phyloP scores from a whole-genome alignment of 2,113 vertebrate genomes.

The Neolamprologus fasciatus region DNA sequence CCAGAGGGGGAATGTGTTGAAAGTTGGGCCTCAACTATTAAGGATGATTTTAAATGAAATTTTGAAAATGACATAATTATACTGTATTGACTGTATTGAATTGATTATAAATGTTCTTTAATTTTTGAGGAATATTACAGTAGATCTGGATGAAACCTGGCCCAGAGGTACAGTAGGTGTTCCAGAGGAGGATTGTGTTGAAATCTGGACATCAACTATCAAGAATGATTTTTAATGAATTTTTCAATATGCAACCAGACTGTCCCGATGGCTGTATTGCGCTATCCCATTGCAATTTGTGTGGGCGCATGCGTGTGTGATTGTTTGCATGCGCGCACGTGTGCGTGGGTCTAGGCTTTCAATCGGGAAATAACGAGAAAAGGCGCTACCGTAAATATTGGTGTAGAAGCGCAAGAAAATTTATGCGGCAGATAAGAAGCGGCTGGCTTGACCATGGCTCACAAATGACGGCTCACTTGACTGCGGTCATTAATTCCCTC shows the following conservation, averaged over 20 bases:
- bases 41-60: rapidly evolving
- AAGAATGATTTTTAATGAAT: neutral
- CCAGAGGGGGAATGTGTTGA: rapidly evolving
- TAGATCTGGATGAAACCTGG: rapidly evolving
- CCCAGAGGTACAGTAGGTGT: neutral
- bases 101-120: rapidly evolving
- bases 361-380: neutral
- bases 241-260: neutral
- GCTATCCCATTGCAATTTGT: neutral
- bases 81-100: rapidly evolving
- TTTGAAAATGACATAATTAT: too few relatives aligned
- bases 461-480: neutral
- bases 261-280: neutral
- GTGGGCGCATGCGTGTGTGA: rapidly evolving
- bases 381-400: neutral
- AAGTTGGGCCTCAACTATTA: too few relatives aligned
- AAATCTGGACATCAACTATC: neutral
- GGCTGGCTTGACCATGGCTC: neutral
- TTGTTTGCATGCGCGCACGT: too few relatives aligned
- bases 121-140: rapidly evolving
- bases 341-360: neutral
- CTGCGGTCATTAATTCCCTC: neutral
- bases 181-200: rapidly evolving
- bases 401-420: neutral
- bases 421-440: neutral